Evolutionary conservation across 53 echinoderm and acorn worm species (phyloP).

Genomic region (Paracentrotus lividus): DNA sequence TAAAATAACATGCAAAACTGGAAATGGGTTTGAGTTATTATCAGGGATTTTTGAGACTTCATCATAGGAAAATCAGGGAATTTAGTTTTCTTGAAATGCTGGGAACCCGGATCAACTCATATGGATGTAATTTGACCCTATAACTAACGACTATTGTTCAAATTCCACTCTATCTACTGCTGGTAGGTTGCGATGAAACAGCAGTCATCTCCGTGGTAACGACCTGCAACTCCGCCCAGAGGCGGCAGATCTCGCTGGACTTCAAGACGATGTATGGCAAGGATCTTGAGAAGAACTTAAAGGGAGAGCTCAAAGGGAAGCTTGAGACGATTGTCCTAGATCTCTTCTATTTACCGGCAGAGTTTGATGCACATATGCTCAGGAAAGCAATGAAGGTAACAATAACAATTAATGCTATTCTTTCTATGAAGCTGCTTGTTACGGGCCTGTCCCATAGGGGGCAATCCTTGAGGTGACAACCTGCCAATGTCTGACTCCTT

Average conservation of each 20-base stretch:
- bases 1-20: no score
- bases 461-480: no score
- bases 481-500: no score
- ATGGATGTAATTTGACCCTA: background rate
- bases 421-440: no score
- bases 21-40: no score
- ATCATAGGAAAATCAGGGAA: no score
- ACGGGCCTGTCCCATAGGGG: no score
- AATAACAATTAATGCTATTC: no score
- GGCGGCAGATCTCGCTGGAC: conserved; percentile 81
- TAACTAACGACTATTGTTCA: background rate
- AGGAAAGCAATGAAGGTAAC: conserved; percentile 98
- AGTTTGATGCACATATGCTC: conserved; percentile 90
- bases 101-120: no score
- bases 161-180: background rate
- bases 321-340: conserved; percentile 84
- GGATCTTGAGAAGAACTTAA: conserved; percentile 93
- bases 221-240: conserved; percentile 81
- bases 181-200: conserved; percentile 93
- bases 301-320: conserved; percentile 96
- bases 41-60: no score
- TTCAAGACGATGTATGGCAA: conserved; percentile 99
- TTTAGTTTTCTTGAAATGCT: no score
- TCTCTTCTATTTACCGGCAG: conserved; percentile 81
- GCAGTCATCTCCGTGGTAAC: conserved; percentile 89